Base-by-base conservation (phyloP, 2,888 invertebrate species). In the Megastigmus dorsalis region DNA sequence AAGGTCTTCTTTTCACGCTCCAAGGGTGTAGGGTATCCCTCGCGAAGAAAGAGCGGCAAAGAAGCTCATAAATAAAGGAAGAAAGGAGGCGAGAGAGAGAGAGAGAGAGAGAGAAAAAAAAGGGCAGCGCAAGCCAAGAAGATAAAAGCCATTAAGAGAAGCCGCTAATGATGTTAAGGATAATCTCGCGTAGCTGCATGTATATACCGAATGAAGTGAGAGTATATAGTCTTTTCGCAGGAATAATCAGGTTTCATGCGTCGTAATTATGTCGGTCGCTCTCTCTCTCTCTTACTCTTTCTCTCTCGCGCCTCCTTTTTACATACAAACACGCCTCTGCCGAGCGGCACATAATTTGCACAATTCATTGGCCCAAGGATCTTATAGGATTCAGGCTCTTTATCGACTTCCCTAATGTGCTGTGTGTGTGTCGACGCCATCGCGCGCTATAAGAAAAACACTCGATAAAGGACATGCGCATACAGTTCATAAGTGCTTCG, bases 61-160 rank as follows among this genome's bases (percentile, higher is more conserved):
- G 15, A 1, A 15, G 23, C 60, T n/a, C 36, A 15, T 23, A 38
- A 63, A 50, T 28, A 52, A 65, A 65, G 28, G 15, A 67, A 55
- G n/a, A 28, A 55, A 67, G n/a, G 20, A 7, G 52, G 20, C 63
- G 13, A 23, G n/a, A 9, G 6, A n/a, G 50, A 72, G 23, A 30
- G 33, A 43, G 20, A 59, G 54, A 9, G 10, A 13, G 18, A 9
- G 7, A 9, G 6, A n/a, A 57, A 72, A 33, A 30, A 41, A 43
- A 26, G 50, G 54, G n/a, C 13, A 13, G 18, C n/a, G 7, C 15
- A 48, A n/a, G 36, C 15, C 38, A 41, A 45, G 65, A 41, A 57
- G 36, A 69, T 59, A 62, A 69, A 74, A 69, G 69, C 52, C 65
- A 69, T 65, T 65, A 74, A 26, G 59, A 26, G 43, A 48, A 69